Evolutionary conservation across 2,888 invertebrate species (phyloP).

Genomic region (Eudemis profundana): DNA sequence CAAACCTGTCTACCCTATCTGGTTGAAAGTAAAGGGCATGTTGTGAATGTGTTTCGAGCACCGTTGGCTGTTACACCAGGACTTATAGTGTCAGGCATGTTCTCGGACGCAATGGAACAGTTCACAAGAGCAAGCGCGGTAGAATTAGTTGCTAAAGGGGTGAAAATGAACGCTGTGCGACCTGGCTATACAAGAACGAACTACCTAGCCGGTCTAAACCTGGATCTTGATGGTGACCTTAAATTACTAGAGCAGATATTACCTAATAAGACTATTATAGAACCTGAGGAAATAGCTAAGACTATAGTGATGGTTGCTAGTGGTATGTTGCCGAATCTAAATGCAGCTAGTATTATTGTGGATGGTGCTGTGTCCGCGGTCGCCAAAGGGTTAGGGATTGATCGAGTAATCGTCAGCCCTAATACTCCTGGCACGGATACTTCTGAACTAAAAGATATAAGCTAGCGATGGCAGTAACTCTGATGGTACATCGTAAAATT

Average conservation of each 20-base stretch:
- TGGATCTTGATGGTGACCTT: slow-evolving; percentile 29
- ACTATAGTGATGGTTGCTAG: slow-evolving; percentile 47
- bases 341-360: no score
- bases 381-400: no score
- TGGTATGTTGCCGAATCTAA: slow-evolving; percentile 48
- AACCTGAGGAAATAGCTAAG: slow-evolving; percentile 46
- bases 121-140: slow-evolving; percentile 45
- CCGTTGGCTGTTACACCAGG: slow-evolving; percentile 39
- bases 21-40: slow-evolving; percentile 45
- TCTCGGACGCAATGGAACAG: slow-evolving; percentile 42
- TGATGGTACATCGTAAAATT: no score
- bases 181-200: slow-evolving; percentile 44
- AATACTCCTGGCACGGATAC: no score
- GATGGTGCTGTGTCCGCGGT: no score
- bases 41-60: slow-evolving; percentile 44
- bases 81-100: slow-evolving; percentile 40
- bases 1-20: slow-evolving; percentile 46
- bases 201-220: slow-evolving; percentile 42
- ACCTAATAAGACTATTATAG: slow-evolving; percentile 42
- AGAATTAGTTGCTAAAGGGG: slow-evolving; percentile 43
- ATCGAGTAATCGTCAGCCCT: no score
- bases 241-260: slow-evolving; percentile 28
- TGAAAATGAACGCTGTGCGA: slow-evolving; percentile 46
- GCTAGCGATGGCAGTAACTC: no score
- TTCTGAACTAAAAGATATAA: no score